phyloP scores from a whole-genome alignment of 2,888 invertebrate species.

The Stomorhina lunata region DNA sequence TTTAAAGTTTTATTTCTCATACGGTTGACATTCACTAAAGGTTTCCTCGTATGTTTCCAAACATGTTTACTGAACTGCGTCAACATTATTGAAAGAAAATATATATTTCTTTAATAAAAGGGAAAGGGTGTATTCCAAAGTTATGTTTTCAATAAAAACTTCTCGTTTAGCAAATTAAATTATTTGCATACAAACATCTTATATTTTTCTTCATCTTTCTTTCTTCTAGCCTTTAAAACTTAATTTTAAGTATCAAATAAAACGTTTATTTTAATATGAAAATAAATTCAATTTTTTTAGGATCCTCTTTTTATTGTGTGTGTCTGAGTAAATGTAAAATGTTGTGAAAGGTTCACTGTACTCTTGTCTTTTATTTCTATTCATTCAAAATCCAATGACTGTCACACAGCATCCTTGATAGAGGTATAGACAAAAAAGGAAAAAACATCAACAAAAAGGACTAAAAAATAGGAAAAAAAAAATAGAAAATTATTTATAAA shows the following conservation, averaged over 20 bases:
- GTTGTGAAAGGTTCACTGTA: slow-evolving; percentile 41
- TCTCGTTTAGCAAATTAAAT: not conserved
- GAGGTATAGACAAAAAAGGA: slow-evolving; percentile 46
- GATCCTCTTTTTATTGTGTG: not conserved
- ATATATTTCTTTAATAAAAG: not conserved
- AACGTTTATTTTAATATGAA: too few relatives aligned
- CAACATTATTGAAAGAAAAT: not conserved
- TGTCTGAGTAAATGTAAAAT: too few relatives aligned
- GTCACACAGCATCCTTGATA: slow-evolving; percentile 63
- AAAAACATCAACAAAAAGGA: not conserved
- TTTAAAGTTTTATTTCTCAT: too few relatives aligned
- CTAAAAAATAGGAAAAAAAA: not conserved
- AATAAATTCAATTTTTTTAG: not conserved
- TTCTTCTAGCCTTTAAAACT: too few relatives aligned
- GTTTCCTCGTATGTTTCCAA: not conserved
- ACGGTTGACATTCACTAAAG: not conserved
- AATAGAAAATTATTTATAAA: slow-evolving; percentile 35
- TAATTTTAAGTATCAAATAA: too few relatives aligned
- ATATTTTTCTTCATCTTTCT: too few relatives aligned
- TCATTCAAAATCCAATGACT: slow-evolving; percentile 54
- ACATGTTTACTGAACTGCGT: not conserved
- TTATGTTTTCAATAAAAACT: not conserved
- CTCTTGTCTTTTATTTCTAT: slow-evolving; percentile 44
- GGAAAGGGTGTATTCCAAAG: not conserved
- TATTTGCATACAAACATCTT: too few relatives aligned